Percentiles rank a stretch among this genome's conserved stretches.
phyloP scores from a whole-genome alignment of 2,888 invertebrate genomes.

The Suillia variegata region DNA sequence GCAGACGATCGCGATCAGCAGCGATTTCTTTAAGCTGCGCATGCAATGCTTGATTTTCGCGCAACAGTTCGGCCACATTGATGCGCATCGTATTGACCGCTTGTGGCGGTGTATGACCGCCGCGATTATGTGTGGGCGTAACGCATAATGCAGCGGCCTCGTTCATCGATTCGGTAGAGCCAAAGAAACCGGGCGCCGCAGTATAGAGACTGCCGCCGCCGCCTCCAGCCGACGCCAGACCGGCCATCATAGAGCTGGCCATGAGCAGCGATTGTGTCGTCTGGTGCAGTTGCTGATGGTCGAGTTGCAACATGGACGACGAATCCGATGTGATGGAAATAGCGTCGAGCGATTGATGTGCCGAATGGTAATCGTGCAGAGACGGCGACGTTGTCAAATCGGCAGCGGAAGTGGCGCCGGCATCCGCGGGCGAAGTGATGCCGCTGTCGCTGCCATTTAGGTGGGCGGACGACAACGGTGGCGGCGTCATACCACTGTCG shows the following conservation, averaged over 20 bases:
- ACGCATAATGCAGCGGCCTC: neutral
- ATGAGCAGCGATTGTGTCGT: constrained; percentile 56
- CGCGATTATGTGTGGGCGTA: constrained; percentile 24
- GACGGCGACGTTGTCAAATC: neutral
- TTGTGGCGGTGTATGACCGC: neutral
- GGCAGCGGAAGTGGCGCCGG: neutral
- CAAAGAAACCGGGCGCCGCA: constrained; percentile 16
- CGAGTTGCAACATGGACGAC: neutral
- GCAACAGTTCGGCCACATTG: constrained; percentile 54
- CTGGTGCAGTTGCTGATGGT: constrained; percentile 49
- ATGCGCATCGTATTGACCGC: constrained; percentile 35
- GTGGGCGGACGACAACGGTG: neutral
- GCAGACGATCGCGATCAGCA: constrained; percentile 55
- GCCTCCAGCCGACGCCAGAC: constrained; percentile 28
- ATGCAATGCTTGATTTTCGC: constrained; percentile 53
- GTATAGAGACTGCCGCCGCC: constrained; percentile 17
- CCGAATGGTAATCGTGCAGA: too few relatives aligned
- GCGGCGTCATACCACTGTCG: too few relatives aligned
- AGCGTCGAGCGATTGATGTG: constrained; percentile 19
- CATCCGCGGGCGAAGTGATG: neutral
- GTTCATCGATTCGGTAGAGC: constrained; percentile 27
- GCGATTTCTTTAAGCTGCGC: constrained; percentile 56
- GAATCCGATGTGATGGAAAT: constrained; percentile 27
- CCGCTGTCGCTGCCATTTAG: constrained; percentile 5
- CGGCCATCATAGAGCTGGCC: constrained; percentile 54